Conservation (phyloP, 2,797 vertebrate species). For the Anguilla anguilla region DNA sequence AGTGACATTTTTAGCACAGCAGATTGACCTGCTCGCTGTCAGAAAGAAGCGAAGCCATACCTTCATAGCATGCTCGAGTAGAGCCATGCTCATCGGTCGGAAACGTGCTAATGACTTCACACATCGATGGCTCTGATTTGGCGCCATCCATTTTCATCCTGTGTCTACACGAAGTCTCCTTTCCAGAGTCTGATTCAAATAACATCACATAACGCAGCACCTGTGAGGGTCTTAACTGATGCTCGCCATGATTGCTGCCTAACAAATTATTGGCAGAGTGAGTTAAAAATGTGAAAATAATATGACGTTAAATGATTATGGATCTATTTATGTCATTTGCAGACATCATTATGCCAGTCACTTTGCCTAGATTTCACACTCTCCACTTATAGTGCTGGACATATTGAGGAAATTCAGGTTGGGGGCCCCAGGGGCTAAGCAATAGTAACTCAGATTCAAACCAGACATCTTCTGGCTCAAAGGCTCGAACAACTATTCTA, state of each 20-base stretch:
- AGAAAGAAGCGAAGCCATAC: neutral
- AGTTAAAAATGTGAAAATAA: neutral
- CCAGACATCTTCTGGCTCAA: neutral
- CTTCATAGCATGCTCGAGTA: neutral
- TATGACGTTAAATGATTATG: neutral
- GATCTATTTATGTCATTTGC: neutral
- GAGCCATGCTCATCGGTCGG: neutral
- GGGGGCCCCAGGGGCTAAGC: neutral
- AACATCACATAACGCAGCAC: neutral
- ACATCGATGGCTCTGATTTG: neutral
- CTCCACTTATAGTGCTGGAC: neutral
- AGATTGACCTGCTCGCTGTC: neutral
- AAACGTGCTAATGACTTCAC: neutral
- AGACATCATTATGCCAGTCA: neutral
- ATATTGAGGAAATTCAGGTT: neutral
- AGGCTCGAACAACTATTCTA: neutral
- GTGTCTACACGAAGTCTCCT: neutral
- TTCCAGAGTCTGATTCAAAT: neutral
- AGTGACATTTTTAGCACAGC: constrained; percentile 21
- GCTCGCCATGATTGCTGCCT: neutral
- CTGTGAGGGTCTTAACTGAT: neutral
- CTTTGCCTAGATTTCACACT: neutral
- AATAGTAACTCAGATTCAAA: neutral
- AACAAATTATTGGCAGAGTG: neutral
- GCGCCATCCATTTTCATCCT: neutral